Base-by-base conservation (phyloP, 2,888 invertebrate species). In the Cordilura impudica region DNA sequence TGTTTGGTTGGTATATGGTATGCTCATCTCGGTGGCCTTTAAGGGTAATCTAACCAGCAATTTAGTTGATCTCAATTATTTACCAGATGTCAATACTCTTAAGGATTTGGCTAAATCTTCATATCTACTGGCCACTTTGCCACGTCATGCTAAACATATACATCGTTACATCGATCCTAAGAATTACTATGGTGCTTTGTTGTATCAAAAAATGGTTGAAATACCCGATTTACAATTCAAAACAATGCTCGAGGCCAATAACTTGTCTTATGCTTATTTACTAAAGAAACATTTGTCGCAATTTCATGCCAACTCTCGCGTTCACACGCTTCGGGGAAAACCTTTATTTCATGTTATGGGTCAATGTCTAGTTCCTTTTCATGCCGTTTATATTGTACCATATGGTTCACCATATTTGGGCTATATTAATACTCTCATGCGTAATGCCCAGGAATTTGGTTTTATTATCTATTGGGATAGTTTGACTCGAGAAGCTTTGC, bases 341-440 rank as follows among this genome's bases (percentile, higher is more conserved):
- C 91, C 91, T 0, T 43, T 92, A 0, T 92, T 89, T 78, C 91
- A 92, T 81, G 87, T 90, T 0, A 90, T 91, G 84, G 81, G 83
- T 7, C 90, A 91, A 26, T 92, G 93, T 82, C 91, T 92, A 12
- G 89, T 92, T 0, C 92, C 92, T 0, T 92, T 92, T 84, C 90
- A 90, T 16, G 90, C 91, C 0, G 92, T 92, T 0, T 92, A 92
- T 75, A 91, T 91, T 0, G 86, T 92, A 8, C 90, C 91, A n/a
- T 91, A 92, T 80, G 93, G 93, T 1, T 92, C 92, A 29, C 92
- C 92, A 0, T 92, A 92, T 83, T 85, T 92, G 56, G 89, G 88
- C 7, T 90, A 89, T 65, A 58, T 93, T 4, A 89, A 92, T 78
- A 87, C 86, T 12, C 87, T 92, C 0, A 84, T 92, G 1, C 86